Evolutionary conservation across 2,888 invertebrate genomes (phyloP).

Genomic region (Portevinia maculata): DNA sequence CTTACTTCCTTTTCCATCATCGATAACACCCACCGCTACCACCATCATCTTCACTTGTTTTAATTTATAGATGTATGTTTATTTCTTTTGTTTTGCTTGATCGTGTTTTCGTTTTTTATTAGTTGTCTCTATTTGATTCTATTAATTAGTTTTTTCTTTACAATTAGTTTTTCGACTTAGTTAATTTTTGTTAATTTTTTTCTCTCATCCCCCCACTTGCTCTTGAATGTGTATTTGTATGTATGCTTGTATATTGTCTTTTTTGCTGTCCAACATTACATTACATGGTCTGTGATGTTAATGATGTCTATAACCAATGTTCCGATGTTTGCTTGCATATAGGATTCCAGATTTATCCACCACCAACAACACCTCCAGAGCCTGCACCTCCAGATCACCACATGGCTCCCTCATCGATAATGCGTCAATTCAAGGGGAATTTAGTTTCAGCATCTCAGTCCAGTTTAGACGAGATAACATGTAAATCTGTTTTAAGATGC

Average conservation of each 20-base stretch:
- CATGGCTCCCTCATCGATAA: conserved; percentile 84
- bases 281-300: conserved; percentile 72
- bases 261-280: conserved; percentile 73
- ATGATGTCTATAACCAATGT: conserved; percentile 74
- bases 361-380: conserved; percentile 92
- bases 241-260: conserved; percentile 72
- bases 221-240: conserved; percentile 70
- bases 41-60: conserved; percentile 53
- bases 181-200: conserved; percentile 41
- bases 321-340: conserved; percentile 75
- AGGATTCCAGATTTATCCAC: conserved; percentile 93
- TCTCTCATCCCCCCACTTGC: conserved; percentile 66
- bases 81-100: conserved; percentile 59
- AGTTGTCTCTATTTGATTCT: conserved; percentile 31
- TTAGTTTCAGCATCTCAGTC: conserved; percentile 85
- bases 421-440: conserved; percentile 84
- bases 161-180: conserved; percentile 18
- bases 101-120: conserved; percentile 52
- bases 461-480: conserved; percentile 87
- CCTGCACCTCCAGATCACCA: conserved; percentile 92
- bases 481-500: conserved; percentile 82
- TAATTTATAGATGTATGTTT: conserved; percentile 53
- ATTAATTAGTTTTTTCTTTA: conserved; percentile 39
- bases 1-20: conserved; percentile 57
- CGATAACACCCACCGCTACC: conserved; percentile 63